Evolutionary conservation across 2,888 invertebrate species (phyloP).

Genomic region (Stenolophus ochropezus): DNA sequence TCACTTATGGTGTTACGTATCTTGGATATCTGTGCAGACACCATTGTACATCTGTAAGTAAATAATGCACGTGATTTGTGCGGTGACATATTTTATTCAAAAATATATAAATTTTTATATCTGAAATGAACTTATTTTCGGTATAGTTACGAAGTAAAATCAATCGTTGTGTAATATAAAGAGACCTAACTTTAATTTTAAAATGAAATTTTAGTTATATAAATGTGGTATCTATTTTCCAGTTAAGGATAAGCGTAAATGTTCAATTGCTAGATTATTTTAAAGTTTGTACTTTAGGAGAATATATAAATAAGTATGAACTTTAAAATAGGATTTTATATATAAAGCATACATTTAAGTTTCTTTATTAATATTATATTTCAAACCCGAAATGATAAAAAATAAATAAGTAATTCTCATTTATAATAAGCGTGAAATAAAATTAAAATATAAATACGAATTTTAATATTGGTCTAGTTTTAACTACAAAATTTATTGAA

Average conservation of each 20-base stretch:
- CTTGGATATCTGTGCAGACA: constrained; percentile 32
- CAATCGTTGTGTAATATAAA: constrained; percentile 28
- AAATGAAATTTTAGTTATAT: constrained; percentile 24
- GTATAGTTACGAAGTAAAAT: constrained; percentile 47
- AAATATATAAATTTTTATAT: constrained; percentile 59
- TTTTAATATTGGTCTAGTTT: background rate
- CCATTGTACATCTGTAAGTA: constrained; percentile 49
- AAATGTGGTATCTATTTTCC: constrained; percentile 44
- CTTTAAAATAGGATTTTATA: constrained; percentile 36
- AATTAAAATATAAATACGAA: background rate
- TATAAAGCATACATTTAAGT: constrained; percentile 20
- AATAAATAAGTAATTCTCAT: constrained; percentile 55
- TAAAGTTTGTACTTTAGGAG: constrained; percentile 30
- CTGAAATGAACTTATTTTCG: constrained; percentile 55
- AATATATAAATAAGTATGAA: constrained; percentile 36
- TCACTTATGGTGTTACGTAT: constrained; percentile 25
- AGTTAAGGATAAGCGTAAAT: constrained; percentile 6
- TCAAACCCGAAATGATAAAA: constrained; percentile 55
- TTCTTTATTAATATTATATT: constrained; percentile 40
- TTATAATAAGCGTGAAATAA: background rate
- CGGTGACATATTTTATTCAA: constrained; percentile 55
- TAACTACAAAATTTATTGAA: background rate
- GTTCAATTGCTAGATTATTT: constrained; percentile 28
- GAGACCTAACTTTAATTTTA: background rate
- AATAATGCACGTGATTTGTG: constrained; percentile 53